A percentile compares a stretch with the other conserved stretches of the same genome.
These are phyloP conservation scores for Emydura subglobosa DNA, from an alignment of 2,113 vertebrate genomes.

Conservation along the genomic window DNA sequence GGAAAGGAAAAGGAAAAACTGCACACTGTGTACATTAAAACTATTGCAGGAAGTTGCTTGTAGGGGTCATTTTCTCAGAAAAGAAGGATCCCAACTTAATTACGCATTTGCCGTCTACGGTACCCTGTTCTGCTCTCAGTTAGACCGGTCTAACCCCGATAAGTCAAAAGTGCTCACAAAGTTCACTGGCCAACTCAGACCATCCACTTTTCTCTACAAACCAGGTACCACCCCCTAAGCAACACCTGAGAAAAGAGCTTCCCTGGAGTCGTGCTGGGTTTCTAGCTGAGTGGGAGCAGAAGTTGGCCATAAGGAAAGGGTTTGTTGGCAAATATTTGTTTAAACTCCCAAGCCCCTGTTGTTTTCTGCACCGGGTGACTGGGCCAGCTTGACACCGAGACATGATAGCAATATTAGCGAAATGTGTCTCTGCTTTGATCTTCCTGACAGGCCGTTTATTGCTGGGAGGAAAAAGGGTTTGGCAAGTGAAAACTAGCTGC, in stretches of 20 bases:
- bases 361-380: neutral
- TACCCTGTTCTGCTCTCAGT: too few species aligned
- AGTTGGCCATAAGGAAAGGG: neutral
- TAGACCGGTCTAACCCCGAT: too few species aligned
- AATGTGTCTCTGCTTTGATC: neutral
- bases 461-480: too few species aligned
- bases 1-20: neutral
- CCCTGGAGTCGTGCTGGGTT: neutral
- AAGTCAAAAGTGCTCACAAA: too few species aligned
- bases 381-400: neutral
- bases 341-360: neutral
- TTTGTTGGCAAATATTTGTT: fast-evolving
- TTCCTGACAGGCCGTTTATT: neutral
- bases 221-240: too few species aligned
- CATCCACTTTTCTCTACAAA: too few species aligned
- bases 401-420: neutral
- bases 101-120: too few species aligned
- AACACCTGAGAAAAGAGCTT: neutral
- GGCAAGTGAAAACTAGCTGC: fast-evolving
- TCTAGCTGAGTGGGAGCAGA: constrained; percentile 3
- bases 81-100: too few species aligned
- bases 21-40: fast-evolving
- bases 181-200: too few species aligned
- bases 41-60: neutral
- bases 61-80: too few species aligned